Percentiles rank a stretch among this genome's conserved stretches.
Conservation (phyloP, 1,140 invertebrate genomes). For the Musca vetustissima region DNA sequence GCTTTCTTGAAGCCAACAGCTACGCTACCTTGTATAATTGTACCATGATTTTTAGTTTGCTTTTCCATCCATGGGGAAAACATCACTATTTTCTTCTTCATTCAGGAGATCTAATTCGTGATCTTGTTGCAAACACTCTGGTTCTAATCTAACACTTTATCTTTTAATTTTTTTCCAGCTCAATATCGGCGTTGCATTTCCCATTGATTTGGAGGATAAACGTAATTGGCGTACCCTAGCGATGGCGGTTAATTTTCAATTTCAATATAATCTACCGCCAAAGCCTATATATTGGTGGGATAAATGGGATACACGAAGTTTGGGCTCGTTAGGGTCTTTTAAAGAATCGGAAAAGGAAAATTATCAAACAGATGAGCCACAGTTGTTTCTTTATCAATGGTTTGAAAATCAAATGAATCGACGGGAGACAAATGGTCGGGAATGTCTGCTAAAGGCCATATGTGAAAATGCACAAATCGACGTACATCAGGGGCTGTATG, state of each 20-base stretch:
- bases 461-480: conserved; percentile 45
- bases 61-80: too few species aligned
- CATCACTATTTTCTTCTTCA: too few species aligned
- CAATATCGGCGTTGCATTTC: conserved; percentile 35
- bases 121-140: too few species aligned
- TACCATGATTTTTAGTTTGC: too few species aligned
- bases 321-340: not conserved
- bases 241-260: conserved; percentile 41
- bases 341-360: too few species aligned
- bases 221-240: conserved; percentile 42
- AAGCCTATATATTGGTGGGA: conserved; percentile 46
- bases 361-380: conserved; percentile 34
- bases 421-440: conserved; percentile 35
- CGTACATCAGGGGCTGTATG: conserved; percentile 41
- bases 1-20: too few species aligned
- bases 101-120: too few species aligned
- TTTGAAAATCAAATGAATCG: conserved; percentile 39
- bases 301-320: conserved; percentile 28
- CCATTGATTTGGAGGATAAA: conserved; percentile 37
- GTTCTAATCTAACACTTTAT: too few species aligned
- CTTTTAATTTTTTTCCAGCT: conserved; percentile 35
- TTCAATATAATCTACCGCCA: conserved; percentile 38
- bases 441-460: conserved; percentile 37
- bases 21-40: too few species aligned
- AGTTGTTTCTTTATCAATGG: conserved; percentile 36